Percentiles rank a stretch among this genome's conserved stretches.
Conservation (phyloP, 2,113 vertebrate species). For the Odobenus rosmarus region DNA sequence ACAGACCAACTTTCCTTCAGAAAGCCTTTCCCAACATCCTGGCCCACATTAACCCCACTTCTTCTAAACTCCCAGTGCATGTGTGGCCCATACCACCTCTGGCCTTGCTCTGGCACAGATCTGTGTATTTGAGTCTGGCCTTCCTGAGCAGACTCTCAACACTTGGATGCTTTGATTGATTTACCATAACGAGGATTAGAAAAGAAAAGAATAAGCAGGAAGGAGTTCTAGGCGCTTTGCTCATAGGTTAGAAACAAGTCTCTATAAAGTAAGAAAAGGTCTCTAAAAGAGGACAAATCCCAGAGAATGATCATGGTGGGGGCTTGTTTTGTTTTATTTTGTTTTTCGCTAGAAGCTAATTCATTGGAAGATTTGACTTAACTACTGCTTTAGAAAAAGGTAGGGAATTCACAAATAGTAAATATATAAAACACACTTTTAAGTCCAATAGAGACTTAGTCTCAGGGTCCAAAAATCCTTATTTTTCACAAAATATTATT, state of each 20-base stretch:
- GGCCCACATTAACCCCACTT: background rate
- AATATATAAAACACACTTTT: background rate
- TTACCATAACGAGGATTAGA: background rate
- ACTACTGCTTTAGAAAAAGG: background rate
- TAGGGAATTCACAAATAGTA: background rate
- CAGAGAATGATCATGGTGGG: background rate
- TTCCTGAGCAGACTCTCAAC: background rate
- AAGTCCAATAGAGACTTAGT: background rate
- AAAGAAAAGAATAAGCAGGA: background rate
- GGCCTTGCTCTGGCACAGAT: no score
- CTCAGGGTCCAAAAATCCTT: background rate
- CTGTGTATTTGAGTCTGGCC: background rate
- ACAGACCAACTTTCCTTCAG: background rate
- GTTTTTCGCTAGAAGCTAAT: background rate
- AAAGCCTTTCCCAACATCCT: background rate
- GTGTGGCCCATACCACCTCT: fast-evolving
- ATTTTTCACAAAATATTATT: background rate
- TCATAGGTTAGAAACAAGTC: background rate
- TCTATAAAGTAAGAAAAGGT: background rate
- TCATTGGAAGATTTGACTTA: background rate
- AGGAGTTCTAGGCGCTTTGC: background rate
- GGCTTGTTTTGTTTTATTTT: background rate
- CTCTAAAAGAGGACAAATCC: background rate
- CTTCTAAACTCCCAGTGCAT: background rate
- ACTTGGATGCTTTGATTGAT: background rate